Percentiles rank a stretch among this genome's conserved stretches.
Evolutionary conservation across 2,888 invertebrate species (phyloP).

Genomic region (Oscheius myriophilus): DNA sequence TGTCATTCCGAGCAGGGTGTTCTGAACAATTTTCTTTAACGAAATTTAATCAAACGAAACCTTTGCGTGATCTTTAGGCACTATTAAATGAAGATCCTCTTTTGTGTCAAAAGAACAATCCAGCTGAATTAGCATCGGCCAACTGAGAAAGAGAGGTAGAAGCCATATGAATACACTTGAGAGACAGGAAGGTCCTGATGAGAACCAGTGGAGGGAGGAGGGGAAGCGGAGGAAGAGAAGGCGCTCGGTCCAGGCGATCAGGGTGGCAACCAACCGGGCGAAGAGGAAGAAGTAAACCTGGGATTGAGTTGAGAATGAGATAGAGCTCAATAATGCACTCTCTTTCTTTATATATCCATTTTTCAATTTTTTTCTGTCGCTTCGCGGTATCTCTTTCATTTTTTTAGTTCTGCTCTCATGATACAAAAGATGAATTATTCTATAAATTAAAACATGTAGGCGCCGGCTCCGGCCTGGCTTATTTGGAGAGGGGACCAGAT

Average conservation of each 20-base stretch:
- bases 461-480: no score
- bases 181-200: conserved; percentile 14
- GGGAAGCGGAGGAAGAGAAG: conserved; percentile 8
- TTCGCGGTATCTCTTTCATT: no score
- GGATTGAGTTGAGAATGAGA: no score
- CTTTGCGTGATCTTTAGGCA: background rate
- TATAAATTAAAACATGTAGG: no score
- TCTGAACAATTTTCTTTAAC: background rate
- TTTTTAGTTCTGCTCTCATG: no score
- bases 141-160: conserved; percentile 10
- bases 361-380: no score
- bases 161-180: conserved; percentile 20
- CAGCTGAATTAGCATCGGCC: conserved; percentile 19
- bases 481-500: no score
- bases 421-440: no score
- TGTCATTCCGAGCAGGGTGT: background rate
- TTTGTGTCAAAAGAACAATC: conserved; percentile 8
- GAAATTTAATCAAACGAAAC: background rate
- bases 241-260: conserved; percentile 7
- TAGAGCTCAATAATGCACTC: no score
- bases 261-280: conserved; percentile 13
- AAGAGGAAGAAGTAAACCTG: conserved; percentile 22
- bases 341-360: no score
- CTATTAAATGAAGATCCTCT: background rate
- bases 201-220: background rate